These are phyloP conservation scores for Sweltsa coloradensis DNA, from an alignment of 1,140 invertebrate genomes.

Conservation along the genomic window DNA sequence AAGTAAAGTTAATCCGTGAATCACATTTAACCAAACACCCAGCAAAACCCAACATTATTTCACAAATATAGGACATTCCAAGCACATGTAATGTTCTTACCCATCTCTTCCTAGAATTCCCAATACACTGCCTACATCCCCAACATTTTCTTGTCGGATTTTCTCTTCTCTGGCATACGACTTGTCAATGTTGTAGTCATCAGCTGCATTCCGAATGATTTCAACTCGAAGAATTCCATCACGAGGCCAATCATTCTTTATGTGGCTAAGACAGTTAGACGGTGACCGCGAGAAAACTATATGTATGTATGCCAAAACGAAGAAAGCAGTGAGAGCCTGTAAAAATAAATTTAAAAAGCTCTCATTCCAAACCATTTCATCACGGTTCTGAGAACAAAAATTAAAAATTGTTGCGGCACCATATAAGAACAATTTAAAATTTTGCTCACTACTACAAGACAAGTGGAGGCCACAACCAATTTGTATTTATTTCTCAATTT, in stretches of 20 bases:
- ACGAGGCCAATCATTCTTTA: slow-evolving; percentile 83
- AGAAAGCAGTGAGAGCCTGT: slow-evolving; percentile 76
- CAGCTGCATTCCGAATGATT: slow-evolving; percentile 64
- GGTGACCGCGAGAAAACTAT: slow-evolving; percentile 85
- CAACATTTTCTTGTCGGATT: slow-evolving; percentile 50
- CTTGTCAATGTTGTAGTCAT: slow-evolving; percentile 63
- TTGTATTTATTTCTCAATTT: too few species aligned
- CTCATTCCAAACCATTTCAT: too few species aligned
- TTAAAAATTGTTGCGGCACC: too few species aligned
- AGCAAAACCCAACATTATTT: too few species aligned
- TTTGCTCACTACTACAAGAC: too few species aligned
- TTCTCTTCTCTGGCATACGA: slow-evolving; percentile 69
- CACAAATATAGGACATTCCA: too few species aligned
- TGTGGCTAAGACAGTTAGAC: slow-evolving; percentile 83
- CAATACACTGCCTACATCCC: slow-evolving; percentile 48
- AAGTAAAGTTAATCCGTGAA: too few species aligned
- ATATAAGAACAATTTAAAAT: too few species aligned
- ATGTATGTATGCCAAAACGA: slow-evolving; percentile 89
- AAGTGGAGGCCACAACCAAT: too few species aligned
- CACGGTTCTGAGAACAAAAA: too few species aligned
- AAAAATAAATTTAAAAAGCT: slow-evolving; percentile 22
- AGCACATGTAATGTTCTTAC: slow-evolving; percentile 36
- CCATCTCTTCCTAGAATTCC: slow-evolving; percentile 53
- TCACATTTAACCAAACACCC: too few species aligned
- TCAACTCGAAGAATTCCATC: slow-evolving; percentile 95